Evolutionary conservation across 2,888 invertebrate species (phyloP).

Genomic region (Hydropsyche betteni): DNA sequence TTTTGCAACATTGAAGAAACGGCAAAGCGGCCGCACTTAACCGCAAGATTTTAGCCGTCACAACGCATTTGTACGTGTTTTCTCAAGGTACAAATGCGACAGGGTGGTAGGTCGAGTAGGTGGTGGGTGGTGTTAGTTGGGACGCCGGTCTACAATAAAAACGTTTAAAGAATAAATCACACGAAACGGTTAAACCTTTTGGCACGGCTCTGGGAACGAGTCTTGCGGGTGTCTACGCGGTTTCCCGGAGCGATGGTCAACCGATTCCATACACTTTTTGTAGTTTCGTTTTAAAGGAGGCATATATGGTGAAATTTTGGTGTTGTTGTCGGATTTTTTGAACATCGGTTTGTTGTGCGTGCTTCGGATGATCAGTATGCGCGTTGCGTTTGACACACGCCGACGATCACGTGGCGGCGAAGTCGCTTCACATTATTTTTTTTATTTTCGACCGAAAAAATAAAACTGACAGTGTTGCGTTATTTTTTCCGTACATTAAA

Average conservation of each 20-base stretch:
- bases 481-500: background rate
- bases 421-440: constrained; percentile 13
- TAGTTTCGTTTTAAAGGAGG: no score
- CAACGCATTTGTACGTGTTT: no score
- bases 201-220: constrained; percentile 46
- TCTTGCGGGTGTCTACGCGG: constrained; percentile 46
- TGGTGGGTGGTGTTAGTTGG: constrained; percentile 44
- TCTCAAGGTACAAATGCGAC: no score
- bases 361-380: constrained; percentile 2
- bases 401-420: constrained; percentile 10
- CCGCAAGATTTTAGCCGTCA: no score
- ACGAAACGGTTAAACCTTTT: constrained; percentile 49
- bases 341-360: background rate
- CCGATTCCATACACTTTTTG: background rate
- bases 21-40: no score
- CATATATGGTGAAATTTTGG: background rate
- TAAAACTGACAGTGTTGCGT: constrained; percentile 12
- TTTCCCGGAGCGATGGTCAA: constrained; percentile 22
- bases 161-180: constrained; percentile 51
- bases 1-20: no score
- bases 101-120: background rate
- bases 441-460: constrained; percentile 4
- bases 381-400: constrained; percentile 11
- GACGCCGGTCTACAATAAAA: constrained; percentile 49
- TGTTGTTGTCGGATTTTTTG: background rate